Base-by-base conservation (phyloP, 2,113 vertebrate genomes). In the Mesembrinibis cayennensis region DNA sequence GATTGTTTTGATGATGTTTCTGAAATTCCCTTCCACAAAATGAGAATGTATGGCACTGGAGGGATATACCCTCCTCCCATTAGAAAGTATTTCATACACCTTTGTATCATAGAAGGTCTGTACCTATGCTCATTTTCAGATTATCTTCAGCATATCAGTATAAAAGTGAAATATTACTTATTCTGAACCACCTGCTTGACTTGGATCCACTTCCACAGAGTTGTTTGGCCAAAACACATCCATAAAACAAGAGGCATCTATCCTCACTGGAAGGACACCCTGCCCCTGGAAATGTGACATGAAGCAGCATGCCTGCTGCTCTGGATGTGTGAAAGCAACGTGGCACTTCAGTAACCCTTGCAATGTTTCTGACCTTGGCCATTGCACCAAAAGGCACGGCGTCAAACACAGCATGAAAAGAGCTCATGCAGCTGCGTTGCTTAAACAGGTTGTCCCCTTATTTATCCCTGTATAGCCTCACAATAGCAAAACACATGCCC, bases 391-490 rank as follows among this genome's bases (percentile, higher is more conserved):
- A 89, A 74, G 27, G 42, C 72, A 70, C 0, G 0, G 26, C 1
- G 3, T 67, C 65, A 93, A 30, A 32, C 1, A 0, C 61, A 78
- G 30, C 16, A 61, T 7, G 65, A 87, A 69, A 62, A 56, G 69
- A 59, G 47, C n/a, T 49, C 36, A 18, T 52, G 50, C 91, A 92
- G 77, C 77, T 92, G 89, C 14, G 7, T 25, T 66, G 52, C 23
- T 89, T 52, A 76, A 92, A 90, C 86, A 92, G 90, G 87, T 71
- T 97, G 91, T 82, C 80, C 76, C 86, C 52, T 90, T 94, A 86
- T 88, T 95, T 93, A 94, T 95, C 77, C 36, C 47, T 23, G 23
- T 13, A n/a, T 36, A 74, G 77, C 30, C 65, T 72, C 27, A 3
- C 72, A 96, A 82, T 23, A 89, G 63, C 55, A 67, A 58, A 61